These are phyloP conservation scores for Lutraria rhynchaena DNA, from an alignment of 1,140 invertebrate species.

Conservation along the genomic window DNA sequence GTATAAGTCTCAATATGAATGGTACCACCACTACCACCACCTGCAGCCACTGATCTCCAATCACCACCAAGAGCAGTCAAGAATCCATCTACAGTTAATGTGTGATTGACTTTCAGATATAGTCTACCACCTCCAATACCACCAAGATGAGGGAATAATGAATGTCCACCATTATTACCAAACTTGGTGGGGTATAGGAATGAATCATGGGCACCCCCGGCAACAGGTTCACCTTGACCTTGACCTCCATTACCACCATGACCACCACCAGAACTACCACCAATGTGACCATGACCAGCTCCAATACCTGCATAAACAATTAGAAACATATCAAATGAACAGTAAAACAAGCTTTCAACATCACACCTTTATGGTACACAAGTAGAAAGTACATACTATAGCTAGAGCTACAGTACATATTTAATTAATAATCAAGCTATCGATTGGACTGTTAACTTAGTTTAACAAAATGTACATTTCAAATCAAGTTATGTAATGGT, in stretches of 20 bases:
- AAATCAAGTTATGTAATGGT: not conserved
- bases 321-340: not conserved
- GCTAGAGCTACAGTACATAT: not conserved
- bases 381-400: not conserved
- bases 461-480: not conserved
- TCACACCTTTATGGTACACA: not conserved
- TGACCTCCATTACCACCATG: conserved; percentile 76
- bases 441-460: not conserved
- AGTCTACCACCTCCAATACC: conserved; percentile 71
- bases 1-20: conserved; percentile 67
- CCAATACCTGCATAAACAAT: conserved; percentile 62
- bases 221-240: conserved; percentile 64
- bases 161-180: conserved; percentile 73
- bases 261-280: conserved; percentile 73
- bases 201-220: conserved; percentile 69
- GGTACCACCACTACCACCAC: conserved; percentile 73
- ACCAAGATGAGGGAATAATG: conserved; percentile 67
- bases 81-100: conserved; percentile 69
- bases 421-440: not conserved
- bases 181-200: conserved; percentile 67
- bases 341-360: not conserved
- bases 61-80: conserved; percentile 67
- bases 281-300: conserved; percentile 50
- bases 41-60: conserved; percentile 65
- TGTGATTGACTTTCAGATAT: conserved; percentile 61